A percentile compares a stretch with the other conserved stretches of the same genome.
Conservation (phyloP, 1,140 invertebrate genomes). For the Drosophila arawakana region DNA sequence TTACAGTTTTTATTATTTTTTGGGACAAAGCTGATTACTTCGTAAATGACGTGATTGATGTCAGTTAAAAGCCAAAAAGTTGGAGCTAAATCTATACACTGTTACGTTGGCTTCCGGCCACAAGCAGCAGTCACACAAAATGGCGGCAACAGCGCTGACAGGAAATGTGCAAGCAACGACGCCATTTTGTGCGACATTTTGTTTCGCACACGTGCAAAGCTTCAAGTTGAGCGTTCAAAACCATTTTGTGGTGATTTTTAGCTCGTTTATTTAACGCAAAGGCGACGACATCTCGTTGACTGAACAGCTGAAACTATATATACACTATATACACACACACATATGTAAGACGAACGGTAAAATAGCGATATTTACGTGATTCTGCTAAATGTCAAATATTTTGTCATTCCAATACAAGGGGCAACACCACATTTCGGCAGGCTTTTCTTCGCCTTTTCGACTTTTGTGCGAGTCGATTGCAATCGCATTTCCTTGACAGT, state of each 20-base stretch:
- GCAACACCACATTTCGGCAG: constrained; percentile 19
- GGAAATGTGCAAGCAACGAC: constrained; percentile 66
- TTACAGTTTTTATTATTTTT: constrained; percentile 1
- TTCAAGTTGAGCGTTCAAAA: constrained; percentile 21
- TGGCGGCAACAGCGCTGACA: constrained; percentile 27
- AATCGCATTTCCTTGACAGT: constrained; percentile 48
- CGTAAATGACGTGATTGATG: constrained; percentile 36
- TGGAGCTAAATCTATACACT: constrained; percentile 41
- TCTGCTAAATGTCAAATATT: constrained; percentile 81
- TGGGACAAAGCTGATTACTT: constrained; percentile 1
- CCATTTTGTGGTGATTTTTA: constrained; percentile 76
- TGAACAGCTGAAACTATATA: constrained; percentile 25
- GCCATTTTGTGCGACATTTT: constrained; percentile 54
- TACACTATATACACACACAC: background rate
- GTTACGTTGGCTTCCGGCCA: constrained; percentile 39
- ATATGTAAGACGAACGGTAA: constrained; percentile 4
- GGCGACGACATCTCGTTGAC: constrained; percentile 22
- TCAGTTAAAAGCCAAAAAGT: constrained; percentile 41
- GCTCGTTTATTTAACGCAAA: constrained; percentile 71
- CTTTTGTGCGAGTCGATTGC: constrained; percentile 23
- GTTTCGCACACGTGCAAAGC: constrained; percentile 40
- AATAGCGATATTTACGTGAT: constrained; percentile 69
- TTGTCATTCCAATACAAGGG: constrained; percentile 57
- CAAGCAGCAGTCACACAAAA: constrained; percentile 35
- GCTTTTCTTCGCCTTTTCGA: background rate